These are phyloP conservation scores for Temnopleurus reevesii DNA, from an alignment of 53 echinoderm and acorn worm genomes.

Conservation along the genomic window DNA sequence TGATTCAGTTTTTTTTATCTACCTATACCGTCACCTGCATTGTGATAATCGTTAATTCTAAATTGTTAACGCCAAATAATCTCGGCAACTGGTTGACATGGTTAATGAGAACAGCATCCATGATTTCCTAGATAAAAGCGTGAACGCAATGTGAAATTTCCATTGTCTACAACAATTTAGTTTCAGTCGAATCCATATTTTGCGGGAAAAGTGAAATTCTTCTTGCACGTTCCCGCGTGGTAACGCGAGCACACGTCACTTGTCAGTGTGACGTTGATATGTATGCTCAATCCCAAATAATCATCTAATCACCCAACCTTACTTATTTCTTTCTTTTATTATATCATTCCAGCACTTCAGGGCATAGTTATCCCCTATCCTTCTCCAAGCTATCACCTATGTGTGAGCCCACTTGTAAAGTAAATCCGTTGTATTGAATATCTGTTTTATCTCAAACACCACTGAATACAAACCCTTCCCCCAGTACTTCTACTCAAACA, in stretches of 20 bases:
- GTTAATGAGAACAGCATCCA: too few species aligned
- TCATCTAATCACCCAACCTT: not conserved
- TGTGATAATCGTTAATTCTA: too few species aligned
- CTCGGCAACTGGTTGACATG: too few species aligned
- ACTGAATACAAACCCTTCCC: not conserved
- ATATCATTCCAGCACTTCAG: not conserved
- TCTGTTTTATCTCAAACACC: slow-evolving; percentile 13
- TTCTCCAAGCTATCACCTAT: not conserved
- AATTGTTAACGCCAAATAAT: too few species aligned
- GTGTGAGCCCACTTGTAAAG: not conserved
- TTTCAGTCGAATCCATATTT: too few species aligned
- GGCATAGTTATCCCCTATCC: slow-evolving; percentile 15
- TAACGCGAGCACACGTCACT: not conserved
- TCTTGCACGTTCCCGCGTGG: not conserved
- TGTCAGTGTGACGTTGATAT: not conserved
- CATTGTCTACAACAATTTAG: too few species aligned
- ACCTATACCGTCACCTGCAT: too few species aligned
- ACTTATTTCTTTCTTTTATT: not conserved
- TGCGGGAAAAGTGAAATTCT: not conserved
- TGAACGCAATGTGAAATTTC: too few species aligned
- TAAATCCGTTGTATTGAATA: slow-evolving; percentile 1
- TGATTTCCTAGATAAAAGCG: too few species aligned
- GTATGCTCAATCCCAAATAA: not conserved
- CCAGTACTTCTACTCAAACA: not conserved
- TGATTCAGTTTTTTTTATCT: too few species aligned